Conservation (phyloP, 2,113 vertebrate genomes). For the Nycticebus coucang region DNA sequence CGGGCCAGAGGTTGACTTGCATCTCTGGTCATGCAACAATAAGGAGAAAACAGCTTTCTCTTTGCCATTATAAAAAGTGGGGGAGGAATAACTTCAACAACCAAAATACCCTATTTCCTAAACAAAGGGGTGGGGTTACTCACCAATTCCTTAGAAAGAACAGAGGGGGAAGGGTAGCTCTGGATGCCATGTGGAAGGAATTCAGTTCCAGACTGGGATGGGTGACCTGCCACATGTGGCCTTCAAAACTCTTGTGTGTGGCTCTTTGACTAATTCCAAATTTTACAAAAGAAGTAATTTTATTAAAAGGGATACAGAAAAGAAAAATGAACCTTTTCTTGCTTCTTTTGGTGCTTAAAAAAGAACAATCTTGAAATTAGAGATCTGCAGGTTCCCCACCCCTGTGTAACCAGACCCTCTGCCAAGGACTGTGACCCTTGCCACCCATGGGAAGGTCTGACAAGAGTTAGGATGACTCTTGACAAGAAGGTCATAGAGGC, state of each 20-base stretch:
- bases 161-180: neutral
- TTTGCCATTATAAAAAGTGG: neutral
- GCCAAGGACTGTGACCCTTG: neutral
- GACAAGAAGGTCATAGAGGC: neutral
- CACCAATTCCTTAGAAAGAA: neutral
- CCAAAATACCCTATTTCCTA: neutral
- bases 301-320: too few species aligned
- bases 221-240: too few species aligned
- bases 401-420: neutral
- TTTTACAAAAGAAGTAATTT: too few species aligned
- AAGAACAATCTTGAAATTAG: too few species aligned
- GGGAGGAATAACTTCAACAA: neutral
- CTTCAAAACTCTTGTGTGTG: too few species aligned
- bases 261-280: too few species aligned
- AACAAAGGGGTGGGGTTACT: neutral
- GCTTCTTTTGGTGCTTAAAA: too few species aligned
- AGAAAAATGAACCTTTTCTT: too few species aligned
- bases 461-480: neutral
- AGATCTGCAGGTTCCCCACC: too few species aligned
- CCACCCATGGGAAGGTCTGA: neutral
- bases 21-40: too few species aligned
- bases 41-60: constrained; percentile 18
- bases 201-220: neutral
- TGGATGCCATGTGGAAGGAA: neutral
- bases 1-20: too few species aligned